phyloP scores from a whole-genome alignment of 2,888 invertebrate genomes.

The Osmoderma eremita region DNA sequence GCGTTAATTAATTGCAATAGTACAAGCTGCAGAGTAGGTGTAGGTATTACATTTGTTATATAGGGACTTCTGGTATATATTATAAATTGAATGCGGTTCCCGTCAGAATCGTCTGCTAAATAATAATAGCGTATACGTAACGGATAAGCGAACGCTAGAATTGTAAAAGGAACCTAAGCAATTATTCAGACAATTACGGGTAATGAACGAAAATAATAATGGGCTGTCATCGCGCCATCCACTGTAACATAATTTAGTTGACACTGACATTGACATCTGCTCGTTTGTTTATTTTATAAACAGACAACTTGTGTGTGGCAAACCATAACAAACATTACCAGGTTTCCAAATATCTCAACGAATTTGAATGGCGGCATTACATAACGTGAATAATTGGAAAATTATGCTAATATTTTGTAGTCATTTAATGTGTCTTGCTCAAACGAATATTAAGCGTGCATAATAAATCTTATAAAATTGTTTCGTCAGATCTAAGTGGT shows the following conservation, averaged over 20 bases:
- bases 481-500: too few relatives aligned
- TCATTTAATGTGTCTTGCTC: too few relatives aligned
- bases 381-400: too few relatives aligned
- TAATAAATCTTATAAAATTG: too few relatives aligned
- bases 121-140: background rate
- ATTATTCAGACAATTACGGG: conserved; percentile 18
- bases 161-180: conserved; percentile 2
- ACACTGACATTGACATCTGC: conserved; percentile 16
- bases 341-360: too few relatives aligned
- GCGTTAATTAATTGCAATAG: conserved; percentile 48
- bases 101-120: background rate
- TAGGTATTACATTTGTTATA: conserved; percentile 9
- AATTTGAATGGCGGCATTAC: too few relatives aligned
- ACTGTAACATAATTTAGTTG: conserved; percentile 11
- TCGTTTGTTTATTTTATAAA: background rate
- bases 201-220: conserved; percentile 11
- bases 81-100: conserved; percentile 14
- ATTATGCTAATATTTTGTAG: too few relatives aligned
- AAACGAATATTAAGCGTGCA: too few relatives aligned
- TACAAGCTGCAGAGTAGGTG: conserved; percentile 1
- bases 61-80: conserved; percentile 5
- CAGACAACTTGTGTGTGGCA: too few relatives aligned
- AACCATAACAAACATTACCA: too few relatives aligned
- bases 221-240: conserved; percentile 15
- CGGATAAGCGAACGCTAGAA: background rate